Conservation (phyloP, 2,113 vertebrate species). For the Urocynchramus pylzowi region DNA sequence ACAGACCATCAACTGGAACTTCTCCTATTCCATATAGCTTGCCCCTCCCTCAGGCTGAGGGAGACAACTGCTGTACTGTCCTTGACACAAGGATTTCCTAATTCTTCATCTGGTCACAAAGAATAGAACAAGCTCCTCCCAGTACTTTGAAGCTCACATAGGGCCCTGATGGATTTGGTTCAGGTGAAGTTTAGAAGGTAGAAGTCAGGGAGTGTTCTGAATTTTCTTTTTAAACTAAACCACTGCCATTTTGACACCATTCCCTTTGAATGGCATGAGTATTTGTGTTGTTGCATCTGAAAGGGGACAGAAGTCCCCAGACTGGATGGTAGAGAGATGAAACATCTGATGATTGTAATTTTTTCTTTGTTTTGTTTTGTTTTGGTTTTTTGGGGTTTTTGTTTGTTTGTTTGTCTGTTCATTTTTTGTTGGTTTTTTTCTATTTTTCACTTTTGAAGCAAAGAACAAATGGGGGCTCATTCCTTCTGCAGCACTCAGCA, state of each 20-base stretch:
- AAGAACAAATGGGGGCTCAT: neutral
- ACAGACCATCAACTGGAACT: neutral
- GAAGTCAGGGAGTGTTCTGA: neutral
- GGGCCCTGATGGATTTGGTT: neutral
- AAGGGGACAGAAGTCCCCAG: neutral
- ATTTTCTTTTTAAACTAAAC: neutral
- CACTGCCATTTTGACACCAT: neutral
- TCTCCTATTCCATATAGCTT: neutral
- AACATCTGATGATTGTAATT: neutral
- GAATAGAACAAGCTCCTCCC: neutral
- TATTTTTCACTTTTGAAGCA: neutral
- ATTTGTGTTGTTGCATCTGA: neutral
- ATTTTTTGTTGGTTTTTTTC: neutral
- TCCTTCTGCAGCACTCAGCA: neutral
- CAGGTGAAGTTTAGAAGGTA: neutral
- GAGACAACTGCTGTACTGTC: neutral
- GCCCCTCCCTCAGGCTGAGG: neutral
- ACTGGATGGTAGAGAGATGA: neutral
- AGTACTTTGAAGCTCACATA: neutral
- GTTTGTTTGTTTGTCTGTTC: neutral
- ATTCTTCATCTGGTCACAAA: fast-evolving
- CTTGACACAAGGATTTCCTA: neutral
- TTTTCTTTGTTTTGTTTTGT: neutral
- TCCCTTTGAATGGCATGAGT: neutral
- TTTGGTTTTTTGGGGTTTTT: neutral